Evolutionary conservation across 2,888 invertebrate genomes (phyloP), one percentile per base, ranked within the genome.

Genomic region (Caenorhabditis sp.): DNA sequence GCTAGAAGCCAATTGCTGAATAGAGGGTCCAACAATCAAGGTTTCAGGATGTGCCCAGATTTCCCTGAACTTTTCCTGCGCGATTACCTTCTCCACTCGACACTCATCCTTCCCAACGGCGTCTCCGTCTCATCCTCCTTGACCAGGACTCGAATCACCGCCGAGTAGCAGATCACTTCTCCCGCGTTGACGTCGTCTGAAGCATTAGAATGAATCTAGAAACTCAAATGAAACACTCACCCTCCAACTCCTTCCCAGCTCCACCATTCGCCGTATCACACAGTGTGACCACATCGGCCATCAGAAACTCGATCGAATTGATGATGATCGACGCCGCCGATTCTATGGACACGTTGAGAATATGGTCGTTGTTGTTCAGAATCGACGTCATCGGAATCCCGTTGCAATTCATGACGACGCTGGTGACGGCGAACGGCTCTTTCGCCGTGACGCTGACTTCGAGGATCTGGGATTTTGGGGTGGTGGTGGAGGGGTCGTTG

Each of bases 11-110:
- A n/a, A n/a, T n/a, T n/a, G n/a, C n/a, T n/a, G n/a, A n/a, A n/a
- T n/a, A n/a, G n/a, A n/a, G n/a, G n/a, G n/a, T n/a, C n/a, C n/a
- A n/a, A n/a, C n/a, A n/a, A n/a, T n/a, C n/a, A n/a, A n/a, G n/a
- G n/a, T n/a, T n/a, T n/a, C n/a, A n/a, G n/a, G n/a, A n/a, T n/a
- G n/a, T n/a, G n/a, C n/a, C n/a, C n/a, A n/a, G n/a, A n/a, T n/a
- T n/a, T n/a, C n/a, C n/a, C n/a, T n/a, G n/a, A n/a, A n/a, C n/a
- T n/a, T 31, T 31, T 7, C 31, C 4, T 6, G 31, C 31, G n/a
- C n/a, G n/a, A n/a, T 41, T 16, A 88, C 88, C 86, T 81, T 35
- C 51, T 84, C 88, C 88, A 88, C 49, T 86, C 87, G 12, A 87
- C 44, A n/a, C 82, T 80, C 44, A 88, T 69, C 31, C 88, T 56